Percentiles rank a stretch among this genome's conserved stretches.
Evolutionary conservation across 2,113 vertebrate species (phyloP).

Genomic region (Eonycteris spelaea): DNA sequence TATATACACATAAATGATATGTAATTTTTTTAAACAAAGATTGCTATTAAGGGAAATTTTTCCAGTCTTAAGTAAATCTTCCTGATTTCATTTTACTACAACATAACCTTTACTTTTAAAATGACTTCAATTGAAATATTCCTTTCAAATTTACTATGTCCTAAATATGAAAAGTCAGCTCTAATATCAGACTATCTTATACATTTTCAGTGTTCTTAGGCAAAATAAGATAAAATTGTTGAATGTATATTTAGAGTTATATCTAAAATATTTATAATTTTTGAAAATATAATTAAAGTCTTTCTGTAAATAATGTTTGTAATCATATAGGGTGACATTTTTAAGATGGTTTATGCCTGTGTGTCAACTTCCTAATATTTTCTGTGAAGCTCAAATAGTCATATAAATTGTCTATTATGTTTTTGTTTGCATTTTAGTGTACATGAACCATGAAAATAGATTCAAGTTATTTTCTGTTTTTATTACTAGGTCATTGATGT

Average conservation of each 20-base stretch:
- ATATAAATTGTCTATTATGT: neutral
- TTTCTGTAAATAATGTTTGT: slow-evolving; percentile 37
- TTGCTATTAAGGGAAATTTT: neutral
- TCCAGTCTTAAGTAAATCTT: slow-evolving; percentile 6
- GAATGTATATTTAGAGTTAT: slow-evolving; percentile 30
- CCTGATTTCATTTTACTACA: slow-evolving; percentile 43
- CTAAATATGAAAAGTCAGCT: neutral
- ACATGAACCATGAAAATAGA: slow-evolving; percentile 35
- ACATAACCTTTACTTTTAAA: neutral
- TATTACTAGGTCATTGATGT: neutral
- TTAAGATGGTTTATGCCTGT: slow-evolving; percentile 6
- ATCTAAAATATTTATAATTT: slow-evolving; percentile 46
- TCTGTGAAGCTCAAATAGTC: neutral
- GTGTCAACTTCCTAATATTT: neutral
- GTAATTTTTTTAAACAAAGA: neutral
- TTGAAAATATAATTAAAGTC: neutral
- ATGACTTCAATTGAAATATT: neutral
- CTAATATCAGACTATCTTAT: neutral
- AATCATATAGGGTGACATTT: slow-evolving; percentile 26
- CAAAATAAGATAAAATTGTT: slow-evolving; percentile 28
- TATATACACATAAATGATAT: neutral
- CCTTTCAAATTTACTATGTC: slow-evolving; percentile 27
- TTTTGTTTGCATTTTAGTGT: slow-evolving; percentile 6
- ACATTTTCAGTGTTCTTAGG: slow-evolving; percentile 20
- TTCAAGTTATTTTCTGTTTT: slow-evolving; percentile 25